Conservation (phyloP, 2,113 vertebrate genomes). For the Megaceryle torquata region DNA sequence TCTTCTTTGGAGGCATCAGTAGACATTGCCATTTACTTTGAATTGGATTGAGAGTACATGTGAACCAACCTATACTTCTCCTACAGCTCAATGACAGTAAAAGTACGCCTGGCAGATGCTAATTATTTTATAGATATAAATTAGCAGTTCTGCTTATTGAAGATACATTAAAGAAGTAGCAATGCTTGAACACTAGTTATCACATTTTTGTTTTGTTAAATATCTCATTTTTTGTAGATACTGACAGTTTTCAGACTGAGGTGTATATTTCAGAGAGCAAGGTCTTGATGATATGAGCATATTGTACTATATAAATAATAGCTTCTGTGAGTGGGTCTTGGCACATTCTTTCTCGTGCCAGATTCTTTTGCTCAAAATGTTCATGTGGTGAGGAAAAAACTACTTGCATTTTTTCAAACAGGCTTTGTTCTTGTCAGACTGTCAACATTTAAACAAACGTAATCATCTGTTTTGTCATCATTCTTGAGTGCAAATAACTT, state of each 20-base stretch:
- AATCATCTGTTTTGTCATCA: conserved; percentile 28
- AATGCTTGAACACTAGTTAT: conserved; percentile 5
- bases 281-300: conserved; percentile 52
- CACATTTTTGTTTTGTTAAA: not conserved
- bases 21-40: not conserved
- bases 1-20: not conserved
- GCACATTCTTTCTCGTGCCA: conserved; percentile 20
- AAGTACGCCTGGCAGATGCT: not conserved
- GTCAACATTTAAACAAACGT: conserved; percentile 36
- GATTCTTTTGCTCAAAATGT: conserved; percentile 26
- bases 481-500: conserved; percentile 23
- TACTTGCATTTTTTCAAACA: conserved; percentile 33
- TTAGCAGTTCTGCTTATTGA: conserved; percentile 9
- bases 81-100: not conserved
- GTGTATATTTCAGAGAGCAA: conserved; percentile 56
- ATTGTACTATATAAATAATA: conserved; percentile 60
- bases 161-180: conserved; percentile 1
- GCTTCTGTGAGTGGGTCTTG: conserved; percentile 24
- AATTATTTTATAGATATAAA: conserved; percentile 24
- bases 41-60: not conserved
- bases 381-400: not conserved
- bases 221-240: conserved; percentile 2
- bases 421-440: conserved; percentile 47
- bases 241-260: conserved; percentile 52
- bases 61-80: not conserved